phyloP scores from a whole-genome alignment of 2,797 vertebrate genomes.

The Tachyglossus aculeatus region DNA sequence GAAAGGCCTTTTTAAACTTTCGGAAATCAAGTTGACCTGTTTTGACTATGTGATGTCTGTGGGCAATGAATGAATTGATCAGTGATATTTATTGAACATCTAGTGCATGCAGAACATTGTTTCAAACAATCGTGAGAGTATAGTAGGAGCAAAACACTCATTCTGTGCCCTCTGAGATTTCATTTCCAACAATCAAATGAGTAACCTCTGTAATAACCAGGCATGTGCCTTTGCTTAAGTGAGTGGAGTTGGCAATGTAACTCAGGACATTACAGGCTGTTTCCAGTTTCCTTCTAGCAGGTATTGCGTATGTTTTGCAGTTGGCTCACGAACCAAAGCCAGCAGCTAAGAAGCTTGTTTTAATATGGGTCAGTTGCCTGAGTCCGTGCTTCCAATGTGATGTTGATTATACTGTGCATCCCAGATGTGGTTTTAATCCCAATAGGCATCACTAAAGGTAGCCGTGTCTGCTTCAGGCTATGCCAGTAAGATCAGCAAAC shows the following conservation, averaged over 20 bases:
- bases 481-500: background rate
- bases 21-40: too few species aligned
- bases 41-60: too few species aligned
- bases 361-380: background rate
- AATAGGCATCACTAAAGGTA: background rate
- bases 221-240: too few species aligned
- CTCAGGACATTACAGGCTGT: constrained; percentile 2
- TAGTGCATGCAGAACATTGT: too few species aligned
- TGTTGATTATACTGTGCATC: background rate
- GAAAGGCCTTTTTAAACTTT: too few species aligned
- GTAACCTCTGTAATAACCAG: too few species aligned
- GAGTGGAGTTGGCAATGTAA: constrained; percentile 16
- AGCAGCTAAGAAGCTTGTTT: background rate
- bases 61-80: too few species aligned
- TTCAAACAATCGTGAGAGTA: too few species aligned
- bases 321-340: background rate
- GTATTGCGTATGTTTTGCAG: background rate
- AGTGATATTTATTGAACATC: too few species aligned
- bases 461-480: background rate
- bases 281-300: constrained; percentile 16
- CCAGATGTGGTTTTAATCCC: background rate
- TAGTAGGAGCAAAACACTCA: too few species aligned
- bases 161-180: too few species aligned
- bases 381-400: background rate
- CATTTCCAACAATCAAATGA: too few species aligned